These are phyloP conservation scores for Calidris pugnax DNA, from an alignment of 2,113 vertebrate species.

Conservation along the genomic window DNA sequence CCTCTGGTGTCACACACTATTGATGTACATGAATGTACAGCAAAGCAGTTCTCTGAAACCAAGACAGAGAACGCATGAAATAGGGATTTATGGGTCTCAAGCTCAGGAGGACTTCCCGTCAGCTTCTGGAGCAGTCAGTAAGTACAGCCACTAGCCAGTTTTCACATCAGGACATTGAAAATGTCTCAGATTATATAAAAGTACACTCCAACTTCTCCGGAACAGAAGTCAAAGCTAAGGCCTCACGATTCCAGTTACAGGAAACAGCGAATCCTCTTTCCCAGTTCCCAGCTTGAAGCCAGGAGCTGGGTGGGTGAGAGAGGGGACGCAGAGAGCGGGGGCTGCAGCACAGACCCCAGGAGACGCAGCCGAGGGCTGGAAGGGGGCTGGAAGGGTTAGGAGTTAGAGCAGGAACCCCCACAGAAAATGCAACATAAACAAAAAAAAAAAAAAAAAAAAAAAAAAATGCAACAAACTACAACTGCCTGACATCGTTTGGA, in stretches of 20 bases:
- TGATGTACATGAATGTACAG: neutral
- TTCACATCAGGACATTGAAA: constrained; percentile 49
- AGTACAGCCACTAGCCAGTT: constrained; percentile 38
- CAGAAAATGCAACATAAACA: constrained; percentile 19
- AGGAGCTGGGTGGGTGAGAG: neutral
- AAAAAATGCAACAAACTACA: constrained; percentile 39
- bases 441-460: no score
- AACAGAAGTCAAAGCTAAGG: constrained; percentile 79
- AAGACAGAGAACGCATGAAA: neutral
- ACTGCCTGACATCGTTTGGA: constrained; percentile 35
- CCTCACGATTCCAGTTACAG: constrained; percentile 78
- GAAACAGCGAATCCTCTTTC: constrained; percentile 1
- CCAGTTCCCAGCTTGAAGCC: constrained; percentile 11
- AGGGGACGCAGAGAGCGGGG: neutral
- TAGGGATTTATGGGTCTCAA: neutral
- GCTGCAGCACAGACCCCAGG: neutral
- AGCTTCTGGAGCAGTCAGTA: constrained; percentile 49
- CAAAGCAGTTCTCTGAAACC: neutral
- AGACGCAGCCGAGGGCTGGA: neutral
- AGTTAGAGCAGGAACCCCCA: neutral
- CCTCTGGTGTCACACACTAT: neutral
- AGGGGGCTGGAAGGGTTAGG: neutral
- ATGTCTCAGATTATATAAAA: constrained; percentile 50
- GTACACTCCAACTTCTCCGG: constrained; percentile 65
- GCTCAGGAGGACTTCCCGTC: neutral